A percentile compares a stretch with the other conserved stretches of the same genome.
Evolutionary conservation across 2,888 invertebrate genomes (phyloP).

Genomic region (Ormia ochracea): DNA sequence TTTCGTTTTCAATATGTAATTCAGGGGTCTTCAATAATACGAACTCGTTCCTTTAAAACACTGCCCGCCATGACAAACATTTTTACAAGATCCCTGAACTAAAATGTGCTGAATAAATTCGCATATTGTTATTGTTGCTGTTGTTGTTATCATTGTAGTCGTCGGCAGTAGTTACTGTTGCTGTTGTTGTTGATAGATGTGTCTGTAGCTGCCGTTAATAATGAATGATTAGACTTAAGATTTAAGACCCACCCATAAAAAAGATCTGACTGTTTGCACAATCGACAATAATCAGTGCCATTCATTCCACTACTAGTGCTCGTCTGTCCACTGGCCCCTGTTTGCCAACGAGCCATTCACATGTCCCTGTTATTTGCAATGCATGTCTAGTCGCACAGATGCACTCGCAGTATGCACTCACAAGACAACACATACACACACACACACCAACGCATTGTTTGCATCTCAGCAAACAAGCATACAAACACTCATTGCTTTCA

Average conservation of each 20-base stretch:
- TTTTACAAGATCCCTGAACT: slow-evolving; percentile 4
- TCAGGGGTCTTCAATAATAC: not conserved
- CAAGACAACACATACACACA: not conserved
- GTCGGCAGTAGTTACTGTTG: not conserved
- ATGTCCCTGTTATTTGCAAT: not conserved
- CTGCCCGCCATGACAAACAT: slow-evolving; percentile 1
- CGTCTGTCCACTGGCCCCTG: slow-evolving; percentile 8
- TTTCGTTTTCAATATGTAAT: not conserved
- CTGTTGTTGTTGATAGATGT: too few relatives aligned
- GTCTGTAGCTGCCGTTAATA: slow-evolving; percentile 24
- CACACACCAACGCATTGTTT: not conserved
- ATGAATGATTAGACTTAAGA: slow-evolving; percentile 45
- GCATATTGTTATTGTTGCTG: slow-evolving; percentile 31
- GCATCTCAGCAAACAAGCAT: not conserved
- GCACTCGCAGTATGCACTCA: too few relatives aligned
- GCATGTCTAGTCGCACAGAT: not conserved
- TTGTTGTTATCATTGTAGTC: not conserved
- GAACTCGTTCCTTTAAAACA: slow-evolving; percentile 5
- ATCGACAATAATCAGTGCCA: slow-evolving; percentile 25
- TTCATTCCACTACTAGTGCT: not conserved
- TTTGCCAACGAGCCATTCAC: not conserved
- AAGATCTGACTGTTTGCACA: not conserved
- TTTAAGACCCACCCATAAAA: slow-evolving; percentile 11
- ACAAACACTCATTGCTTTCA: too few relatives aligned
- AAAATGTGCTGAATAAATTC: slow-evolving; percentile 36